Base-by-base conservation (phyloP, 2,113 vertebrate species). In the Plotosus lineatus region DNA sequence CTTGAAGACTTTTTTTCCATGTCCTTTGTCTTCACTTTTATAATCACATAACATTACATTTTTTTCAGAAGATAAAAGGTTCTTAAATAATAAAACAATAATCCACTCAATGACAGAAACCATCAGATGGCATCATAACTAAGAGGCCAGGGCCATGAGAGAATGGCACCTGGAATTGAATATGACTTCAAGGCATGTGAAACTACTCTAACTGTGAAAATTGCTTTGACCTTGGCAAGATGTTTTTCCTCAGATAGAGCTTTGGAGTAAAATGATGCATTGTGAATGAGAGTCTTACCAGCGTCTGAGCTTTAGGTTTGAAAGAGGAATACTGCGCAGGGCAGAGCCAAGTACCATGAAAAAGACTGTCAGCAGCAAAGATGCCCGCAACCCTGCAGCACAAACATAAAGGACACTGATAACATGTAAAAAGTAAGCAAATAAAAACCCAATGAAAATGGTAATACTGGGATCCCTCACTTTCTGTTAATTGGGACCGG, bases 321-420 rank as follows among this genome's bases (percentile, higher is more conserved):
- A 85, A 75, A 98, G 72, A 1, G 97, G 97, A 84, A 98, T 82
- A 86, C 96, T 95, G 80, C 96, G 93, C 38, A 98, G 84, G 36
- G 90, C 92, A 23, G 96, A 87, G 71, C 98, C 98, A n/a, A 96
- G 11, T 40, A 97, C 91, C 97, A 98, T 97, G 63, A 98, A 90
- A 75, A 95, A 94, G 8, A 94, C 93, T 0, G 96, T 95, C 76
- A 99, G 92, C 50, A 99, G 92, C 78, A 99, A 94, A 6, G 96
- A 97, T 0, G 94, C 88, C 44, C 98, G 93, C 80, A 99, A 90
- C 90, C 98, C 98, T 99, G 91, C 15, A 85, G 40, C 53, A 89
- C 31, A 89, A 36, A n/a, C 56, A 23, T 68, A 85, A 33, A 26
- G 19, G 23, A 33, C 51, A 56, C 19, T 21, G 38, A 51, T 36